Evolutionary conservation across 1,140 invertebrate genomes (phyloP), one percentile per base, ranked within the genome.

Genomic region (Papilio xuthus): DNA sequence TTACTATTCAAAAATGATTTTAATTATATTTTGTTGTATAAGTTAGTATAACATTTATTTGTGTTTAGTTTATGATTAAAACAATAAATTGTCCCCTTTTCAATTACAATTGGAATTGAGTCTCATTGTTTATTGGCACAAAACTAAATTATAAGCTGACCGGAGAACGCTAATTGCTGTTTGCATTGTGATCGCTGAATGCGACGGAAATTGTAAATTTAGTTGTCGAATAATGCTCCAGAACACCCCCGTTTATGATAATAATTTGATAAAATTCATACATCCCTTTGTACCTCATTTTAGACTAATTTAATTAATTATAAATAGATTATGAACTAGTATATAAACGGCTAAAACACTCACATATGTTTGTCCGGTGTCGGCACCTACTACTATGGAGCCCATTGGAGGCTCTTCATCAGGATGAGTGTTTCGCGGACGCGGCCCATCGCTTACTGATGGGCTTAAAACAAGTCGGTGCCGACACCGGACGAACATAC

Each of bases 131-230:
- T 67, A 67, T 67, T 18, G 56, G 56, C 10, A 67, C 60, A 67
- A 28, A 67, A 67, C 60, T 67, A 67, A 67, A 67, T 67, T 67
- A 67, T 67, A 67, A 67, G 23, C 60, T 67, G 26, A 67, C 26
- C 26, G 13, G 10, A 67, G 60, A 67, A 67, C 26, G 23, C 60
- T 67, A 67, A 67, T 67, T 67, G 60, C 23, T 67, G 60, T 67
- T 28, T 67, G 60, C 60, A 67, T 67, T 67, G 60, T 67, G 60
- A 67, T 67, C 26, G 60, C 26, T 67, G 60, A 67, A 67, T 67
- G 60, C 26, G 60, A 67, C 60, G 23, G 60, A 67, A 67, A 67
- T 67, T 67, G 60, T 67, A 67, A 67, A 67, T 67, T 67, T 67
- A 67, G 12, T 67, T 67, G 26, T 67, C 60, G 60, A 67, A 28